Evolutionary conservation across 2,888 invertebrate species (phyloP), one percentile per base, ranked within the genome.

Genomic region (Drosophila neutralis): DNA sequence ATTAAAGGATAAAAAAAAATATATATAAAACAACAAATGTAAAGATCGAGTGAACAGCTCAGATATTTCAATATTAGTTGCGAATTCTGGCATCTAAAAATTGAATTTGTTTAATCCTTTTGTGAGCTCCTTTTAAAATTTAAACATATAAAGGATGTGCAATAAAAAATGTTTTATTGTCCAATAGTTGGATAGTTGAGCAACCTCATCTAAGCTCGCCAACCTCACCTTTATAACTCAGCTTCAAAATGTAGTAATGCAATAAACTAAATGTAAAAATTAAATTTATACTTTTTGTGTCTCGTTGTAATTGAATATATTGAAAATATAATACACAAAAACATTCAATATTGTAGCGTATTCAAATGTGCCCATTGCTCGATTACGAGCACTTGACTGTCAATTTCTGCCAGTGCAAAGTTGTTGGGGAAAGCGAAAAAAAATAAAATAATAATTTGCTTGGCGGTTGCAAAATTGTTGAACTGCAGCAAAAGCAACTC

Each of bases 371-470:
- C 27, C 18, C 35, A 13, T 40, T 31, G 51, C 11, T 2, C 7
- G 24, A 15, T 15, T 4, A 0, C 0, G 8, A 6, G n/a, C 11
- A 6, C 27, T 48, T n/a, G 10, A 15, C 21, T 57, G 63, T 21
- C 48, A 54, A 61, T 70, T 57, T 67, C 2, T 27, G 62, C 52
- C 49, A 42, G 58, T 27, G 35, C 35, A 76, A 67, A 74, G 67
- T 59, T 49, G 60, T 11, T 31, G 29, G 29, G 15, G 45, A 73
- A 58, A 51, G 70, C 52, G 18, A 60, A 77, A 70, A 56, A 54
- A 73, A 79, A 81, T 66, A 70, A 64, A 67, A 82, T 78, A 73
- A 82, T 66, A 79, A 69, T 73, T 83, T 78, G 73, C 76, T 66
- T 51, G 72, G 62, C 36, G 72, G 76, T 58, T 76, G 67, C 69